These are phyloP conservation scores for Anarhynchus alexandrinus DNA, from an alignment of 2,113 vertebrate genomes.

Conservation along the genomic window DNA sequence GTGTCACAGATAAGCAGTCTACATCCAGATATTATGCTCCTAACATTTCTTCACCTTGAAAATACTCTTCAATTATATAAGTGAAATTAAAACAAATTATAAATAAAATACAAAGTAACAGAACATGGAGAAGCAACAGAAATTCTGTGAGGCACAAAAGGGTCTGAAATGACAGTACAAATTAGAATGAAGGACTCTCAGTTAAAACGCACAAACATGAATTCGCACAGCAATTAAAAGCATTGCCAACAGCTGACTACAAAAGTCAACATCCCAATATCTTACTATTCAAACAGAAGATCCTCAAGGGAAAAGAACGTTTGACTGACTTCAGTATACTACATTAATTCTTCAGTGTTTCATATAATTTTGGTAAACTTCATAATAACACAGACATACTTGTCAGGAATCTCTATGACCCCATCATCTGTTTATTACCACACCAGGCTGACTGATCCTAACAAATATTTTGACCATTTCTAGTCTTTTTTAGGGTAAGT, in stretches of 20 bases:
- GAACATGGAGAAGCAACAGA: background rate
- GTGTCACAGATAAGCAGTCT: background rate
- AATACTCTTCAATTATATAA: background rate
- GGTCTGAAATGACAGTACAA: background rate
- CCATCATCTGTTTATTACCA: background rate
- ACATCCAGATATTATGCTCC: background rate
- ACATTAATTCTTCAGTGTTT: background rate
- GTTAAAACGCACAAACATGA: background rate
- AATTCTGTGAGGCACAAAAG: background rate
- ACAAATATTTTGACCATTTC: background rate
- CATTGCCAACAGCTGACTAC: background rate
- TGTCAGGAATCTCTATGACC: background rate
- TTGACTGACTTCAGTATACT: background rate
- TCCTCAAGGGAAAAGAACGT: background rate
- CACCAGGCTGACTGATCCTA: background rate
- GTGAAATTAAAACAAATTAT: background rate
- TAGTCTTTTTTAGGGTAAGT: background rate
- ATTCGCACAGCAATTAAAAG: background rate
- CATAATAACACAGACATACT: background rate
- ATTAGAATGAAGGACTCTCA: background rate
- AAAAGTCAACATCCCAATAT: background rate
- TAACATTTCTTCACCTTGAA: background rate
- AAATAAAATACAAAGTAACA: background rate
- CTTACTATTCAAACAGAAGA: background rate
- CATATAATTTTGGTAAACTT: background rate